Evolutionary conservation across 2,113 vertebrate genomes (phyloP).

Genomic region (Prunella himalayana): DNA sequence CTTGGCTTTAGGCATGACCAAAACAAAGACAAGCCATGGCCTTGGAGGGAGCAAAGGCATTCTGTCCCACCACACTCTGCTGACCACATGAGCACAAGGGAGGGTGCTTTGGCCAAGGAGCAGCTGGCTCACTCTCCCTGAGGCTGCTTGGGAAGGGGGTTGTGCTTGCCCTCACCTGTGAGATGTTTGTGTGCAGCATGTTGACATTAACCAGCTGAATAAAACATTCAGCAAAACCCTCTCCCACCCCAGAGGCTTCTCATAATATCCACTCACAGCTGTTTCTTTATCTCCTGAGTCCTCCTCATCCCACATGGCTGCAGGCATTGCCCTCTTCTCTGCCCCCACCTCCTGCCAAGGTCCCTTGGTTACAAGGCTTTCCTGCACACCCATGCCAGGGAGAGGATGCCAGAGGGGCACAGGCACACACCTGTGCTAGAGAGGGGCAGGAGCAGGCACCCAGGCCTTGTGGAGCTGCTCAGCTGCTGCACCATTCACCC

Average conservation of each 20-base stretch:
- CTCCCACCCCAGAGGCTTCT: background rate
- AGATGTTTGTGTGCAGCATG: background rate
- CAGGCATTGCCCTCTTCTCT: background rate
- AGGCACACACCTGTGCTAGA: background rate
- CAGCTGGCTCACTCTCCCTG: background rate
- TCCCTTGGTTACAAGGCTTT: rapidly evolving
- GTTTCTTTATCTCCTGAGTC: background rate
- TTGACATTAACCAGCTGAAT: background rate
- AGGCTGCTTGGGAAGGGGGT: background rate
- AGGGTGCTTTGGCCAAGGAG: background rate
- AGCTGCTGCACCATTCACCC: background rate
- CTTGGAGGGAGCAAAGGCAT: background rate
- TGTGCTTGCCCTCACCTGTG: background rate
- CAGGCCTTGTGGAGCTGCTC: background rate
- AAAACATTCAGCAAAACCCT: background rate
- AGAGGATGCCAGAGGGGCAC: background rate
- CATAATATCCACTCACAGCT: background rate
- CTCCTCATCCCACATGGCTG: background rate
- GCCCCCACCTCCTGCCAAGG: background rate
- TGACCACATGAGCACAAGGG: background rate
- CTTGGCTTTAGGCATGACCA: background rate
- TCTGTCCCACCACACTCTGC: rapidly evolving
- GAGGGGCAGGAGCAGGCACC: background rate
- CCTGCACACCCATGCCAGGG: background rate
- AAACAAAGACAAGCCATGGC: background rate